These are phyloP conservation scores for Geococcyx californianus DNA, from an alignment of 2,113 vertebrate species.

Conservation along the genomic window DNA sequence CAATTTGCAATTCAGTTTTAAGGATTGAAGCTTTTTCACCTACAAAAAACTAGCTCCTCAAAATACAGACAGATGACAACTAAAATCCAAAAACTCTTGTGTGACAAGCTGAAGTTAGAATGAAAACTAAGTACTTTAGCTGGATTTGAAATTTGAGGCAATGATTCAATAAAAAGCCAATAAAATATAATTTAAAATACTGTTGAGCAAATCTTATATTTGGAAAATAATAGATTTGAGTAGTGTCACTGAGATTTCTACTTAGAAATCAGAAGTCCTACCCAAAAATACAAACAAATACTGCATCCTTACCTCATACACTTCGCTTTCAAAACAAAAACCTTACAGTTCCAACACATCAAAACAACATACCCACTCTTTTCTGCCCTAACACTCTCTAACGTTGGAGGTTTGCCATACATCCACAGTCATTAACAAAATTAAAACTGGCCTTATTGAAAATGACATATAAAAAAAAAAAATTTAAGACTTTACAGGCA, in stretches of 20 bases:
- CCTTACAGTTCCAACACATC: background rate
- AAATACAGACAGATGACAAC: background rate
- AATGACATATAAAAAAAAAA: constrained; percentile 3
- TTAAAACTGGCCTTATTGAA: constrained; percentile 51
- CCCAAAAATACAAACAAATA: background rate
- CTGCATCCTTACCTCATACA: background rate
- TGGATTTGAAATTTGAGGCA: background rate
- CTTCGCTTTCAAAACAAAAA: constrained; percentile 19
- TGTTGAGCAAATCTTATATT: background rate
- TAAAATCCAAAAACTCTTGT: background rate
- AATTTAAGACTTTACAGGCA: constrained; percentile 8
- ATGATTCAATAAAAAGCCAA: background rate
- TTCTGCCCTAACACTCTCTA: background rate
- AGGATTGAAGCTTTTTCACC: background rate
- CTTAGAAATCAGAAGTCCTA: constrained; percentile 4
- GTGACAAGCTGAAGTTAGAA: background rate
- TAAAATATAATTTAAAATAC: background rate
- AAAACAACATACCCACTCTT: background rate
- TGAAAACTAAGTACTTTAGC: background rate
- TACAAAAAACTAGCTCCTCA: background rate
- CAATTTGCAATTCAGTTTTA: background rate
- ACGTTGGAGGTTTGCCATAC: constrained; percentile 3
- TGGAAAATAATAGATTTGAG: background rate
- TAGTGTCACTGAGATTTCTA: constrained; percentile 13
- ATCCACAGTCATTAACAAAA: constrained; percentile 55